phyloP scores from a whole-genome alignment of 2,888 invertebrate genomes.

The Amblyjoppa fuscipennis region DNA sequence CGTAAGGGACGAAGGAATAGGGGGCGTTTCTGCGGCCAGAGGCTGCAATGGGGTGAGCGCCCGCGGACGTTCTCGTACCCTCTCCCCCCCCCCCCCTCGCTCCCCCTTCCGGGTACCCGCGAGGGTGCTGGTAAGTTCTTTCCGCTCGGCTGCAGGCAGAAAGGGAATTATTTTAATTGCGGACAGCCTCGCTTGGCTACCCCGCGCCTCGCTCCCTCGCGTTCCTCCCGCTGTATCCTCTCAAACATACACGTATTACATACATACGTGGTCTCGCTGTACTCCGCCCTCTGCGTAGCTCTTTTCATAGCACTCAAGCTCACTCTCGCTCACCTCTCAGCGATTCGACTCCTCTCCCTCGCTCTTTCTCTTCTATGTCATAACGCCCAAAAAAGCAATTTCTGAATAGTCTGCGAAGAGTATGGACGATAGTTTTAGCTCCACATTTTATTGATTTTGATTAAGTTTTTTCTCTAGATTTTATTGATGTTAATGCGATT shows the following conservation, averaged over 20 bases:
- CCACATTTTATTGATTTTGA: too few relatives aligned
- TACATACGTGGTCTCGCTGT: slow-evolving; percentile 11
- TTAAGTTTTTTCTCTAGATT: too few relatives aligned
- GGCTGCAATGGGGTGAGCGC: slow-evolving; percentile 45
- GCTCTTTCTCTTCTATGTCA: neutral
- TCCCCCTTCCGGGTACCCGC: slow-evolving; percentile 74
- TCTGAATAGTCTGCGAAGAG: slow-evolving; percentile 5
- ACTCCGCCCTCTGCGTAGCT: slow-evolving; percentile 39
- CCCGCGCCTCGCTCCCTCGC: slow-evolving; percentile 71
- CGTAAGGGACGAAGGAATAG: slow-evolving; percentile 44
- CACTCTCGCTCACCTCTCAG: slow-evolving; percentile 70
- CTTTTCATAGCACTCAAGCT: slow-evolving; percentile 67
- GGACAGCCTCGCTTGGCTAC: slow-evolving; percentile 84
- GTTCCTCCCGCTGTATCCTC: slow-evolving; percentile 48
- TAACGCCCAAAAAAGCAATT: slow-evolving; percentile 45
- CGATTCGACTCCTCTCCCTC: slow-evolving; percentile 63
- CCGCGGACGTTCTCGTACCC: slow-evolving; percentile 64
- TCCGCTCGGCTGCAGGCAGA: slow-evolving; percentile 85
- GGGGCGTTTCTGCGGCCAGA: slow-evolving; percentile 57
- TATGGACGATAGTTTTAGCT: neutral
- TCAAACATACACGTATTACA: slow-evolving; percentile 36
- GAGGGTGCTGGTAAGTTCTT: slow-evolving; percentile 85
- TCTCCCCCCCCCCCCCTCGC: slow-evolving; percentile 57
- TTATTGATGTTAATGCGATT: too few relatives aligned
- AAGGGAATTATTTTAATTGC: slow-evolving; percentile 86